Evolutionary conservation across 2,888 invertebrate genomes (phyloP), one percentile per base, ranked within the genome.

Genomic region (Aethes cnicana): DNA sequence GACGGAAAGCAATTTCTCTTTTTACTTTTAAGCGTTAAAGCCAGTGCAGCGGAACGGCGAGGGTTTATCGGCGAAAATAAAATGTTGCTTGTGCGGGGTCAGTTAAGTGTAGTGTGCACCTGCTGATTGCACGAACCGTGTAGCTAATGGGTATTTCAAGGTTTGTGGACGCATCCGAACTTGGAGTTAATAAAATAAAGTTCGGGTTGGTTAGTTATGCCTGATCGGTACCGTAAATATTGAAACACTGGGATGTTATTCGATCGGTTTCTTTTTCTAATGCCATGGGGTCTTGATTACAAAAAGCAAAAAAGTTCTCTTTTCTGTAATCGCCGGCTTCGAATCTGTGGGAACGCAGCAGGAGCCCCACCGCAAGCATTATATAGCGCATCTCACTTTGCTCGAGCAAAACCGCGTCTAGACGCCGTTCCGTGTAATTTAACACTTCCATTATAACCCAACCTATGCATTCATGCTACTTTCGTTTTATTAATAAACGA

Each of bases 351-450:
- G 86, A 84, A 84, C 81, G 53, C 83, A 77, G 81, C 81, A 80
- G 81, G 85, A 70, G 77, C 67, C 69, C 77, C 67, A 78, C 81
- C 81, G 69, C 83, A 79, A 69, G 69, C 67, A 60, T 66, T 67
- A 68, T 64, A 66, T 65, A 66, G 72, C 72, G 69, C 68, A 71
- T 71, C 74, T 74, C 69, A 62, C 68, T 59, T 72, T 76, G 79
- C 61, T 68, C 68, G 75, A 80, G 81, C 82, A 82, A 82, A 86
- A 85, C 83, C 78, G 69, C 66, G 85, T 84, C 86, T 86, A 87
- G 85, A 86, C 82, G 66, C 61, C 61, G 63, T 68, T 70, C 64
- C 68, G 70, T 74, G 72, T 71, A 77, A 52, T 52, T 72, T 72
- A 75, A 74, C 69, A 71, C 63, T 71, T 50, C 57, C 73, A 77